Evolutionary conservation across 1,140 invertebrate genomes (phyloP).

Genomic region (Drosophila kepulauana): DNA sequence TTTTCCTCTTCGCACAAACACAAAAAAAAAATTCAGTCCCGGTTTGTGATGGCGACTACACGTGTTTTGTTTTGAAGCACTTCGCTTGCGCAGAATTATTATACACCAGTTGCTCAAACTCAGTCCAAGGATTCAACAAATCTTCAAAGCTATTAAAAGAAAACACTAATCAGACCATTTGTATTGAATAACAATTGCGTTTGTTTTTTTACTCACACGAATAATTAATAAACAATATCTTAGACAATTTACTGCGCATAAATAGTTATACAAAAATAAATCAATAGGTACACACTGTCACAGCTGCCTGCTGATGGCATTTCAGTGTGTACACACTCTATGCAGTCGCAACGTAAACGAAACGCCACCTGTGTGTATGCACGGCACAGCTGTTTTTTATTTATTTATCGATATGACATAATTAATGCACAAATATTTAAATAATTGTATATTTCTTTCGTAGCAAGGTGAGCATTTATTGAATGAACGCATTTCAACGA

Average conservation of each 20-base stretch:
- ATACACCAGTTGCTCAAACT: too few species aligned
- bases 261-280: conserved; percentile 24
- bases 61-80: conserved; percentile 57
- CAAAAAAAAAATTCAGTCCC: conserved; percentile 2
- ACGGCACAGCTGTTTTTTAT: conserved; percentile 31
- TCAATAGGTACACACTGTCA: conserved; percentile 24
- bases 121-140: background rate
- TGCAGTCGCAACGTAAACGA: background rate
- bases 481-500: background rate
- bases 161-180: background rate
- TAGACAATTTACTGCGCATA: conserved; percentile 53
- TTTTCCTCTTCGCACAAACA: conserved; percentile 13
- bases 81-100: background rate
- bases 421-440: background rate
- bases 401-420: conserved; percentile 10
- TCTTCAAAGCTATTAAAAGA: background rate
- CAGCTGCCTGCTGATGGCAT: background rate
- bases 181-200: background rate
- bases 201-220: conserved; percentile 4
- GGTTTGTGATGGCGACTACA: conserved; percentile 45
- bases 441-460: background rate
- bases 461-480: background rate
- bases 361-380: conserved; percentile 28
- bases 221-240: conserved; percentile 37
- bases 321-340: conserved; percentile 29